These are phyloP conservation scores for Drusus annulatus DNA, from an alignment of 1,140 invertebrate species.

Conservation along the genomic window DNA sequence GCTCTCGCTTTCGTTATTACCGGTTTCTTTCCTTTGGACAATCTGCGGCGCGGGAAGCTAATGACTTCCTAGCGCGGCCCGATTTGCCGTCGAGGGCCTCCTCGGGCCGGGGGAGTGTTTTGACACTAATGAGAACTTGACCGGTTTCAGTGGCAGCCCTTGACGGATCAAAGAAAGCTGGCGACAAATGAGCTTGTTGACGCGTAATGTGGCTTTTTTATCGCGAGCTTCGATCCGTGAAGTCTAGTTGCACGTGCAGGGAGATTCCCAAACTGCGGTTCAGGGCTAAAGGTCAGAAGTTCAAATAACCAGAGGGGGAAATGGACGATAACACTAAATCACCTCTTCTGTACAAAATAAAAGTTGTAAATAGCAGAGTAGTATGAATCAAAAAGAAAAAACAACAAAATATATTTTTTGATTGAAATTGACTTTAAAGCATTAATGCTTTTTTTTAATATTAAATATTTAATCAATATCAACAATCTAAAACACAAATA, in stretches of 20 bases:
- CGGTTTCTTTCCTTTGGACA: not conserved
- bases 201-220: slow-evolving; percentile 11
- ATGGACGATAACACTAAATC: too few species aligned
- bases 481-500: too few species aligned
- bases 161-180: slow-evolving; percentile 3
- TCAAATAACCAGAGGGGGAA: too few species aligned
- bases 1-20: not conserved
- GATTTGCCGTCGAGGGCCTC: not conserved
- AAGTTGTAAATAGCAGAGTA: too few species aligned
- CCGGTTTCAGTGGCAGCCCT: slow-evolving; percentile 10
- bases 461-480: too few species aligned
- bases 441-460: too few species aligned
- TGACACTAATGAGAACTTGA: slow-evolving; percentile 26
- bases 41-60: not conserved
- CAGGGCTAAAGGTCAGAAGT: too few species aligned
- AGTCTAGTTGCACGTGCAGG: not conserved
- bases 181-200: slow-evolving; percentile 16
- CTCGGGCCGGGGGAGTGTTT: not conserved
- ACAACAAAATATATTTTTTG: too few species aligned
- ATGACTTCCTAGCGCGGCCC: slow-evolving; percentile 13
- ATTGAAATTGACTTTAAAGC: too few species aligned
- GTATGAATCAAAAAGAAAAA: too few species aligned
- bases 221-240: not conserved
- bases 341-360: too few species aligned
- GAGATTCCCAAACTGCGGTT: too few species aligned